These are phyloP conservation scores for Sarcophaga variegata DNA, from an alignment of 2,888 invertebrate species.

Conservation along the genomic window DNA sequence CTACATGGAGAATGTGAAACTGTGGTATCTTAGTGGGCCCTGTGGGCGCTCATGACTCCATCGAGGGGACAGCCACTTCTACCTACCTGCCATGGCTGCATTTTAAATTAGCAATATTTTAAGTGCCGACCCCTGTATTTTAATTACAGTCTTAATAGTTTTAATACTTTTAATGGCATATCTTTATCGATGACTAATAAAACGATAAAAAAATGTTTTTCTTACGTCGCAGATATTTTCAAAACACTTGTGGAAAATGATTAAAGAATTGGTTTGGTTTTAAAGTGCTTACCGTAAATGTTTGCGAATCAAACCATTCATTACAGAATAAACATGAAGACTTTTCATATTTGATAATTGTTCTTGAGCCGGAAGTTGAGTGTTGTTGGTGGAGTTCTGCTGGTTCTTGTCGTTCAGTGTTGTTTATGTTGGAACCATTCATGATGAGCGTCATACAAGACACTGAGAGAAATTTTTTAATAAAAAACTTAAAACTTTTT, in stretches of 20 bases:
- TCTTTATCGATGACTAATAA: not conserved
- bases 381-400: not conserved
- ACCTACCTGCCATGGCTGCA: too few relatives aligned
- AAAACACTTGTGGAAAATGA: not conserved
- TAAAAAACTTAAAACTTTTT: too few relatives aligned
- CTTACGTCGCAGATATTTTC: not conserved
- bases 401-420: not conserved
- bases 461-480: not conserved
- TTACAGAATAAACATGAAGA: constrained; percentile 87
- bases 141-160: too few relatives aligned
- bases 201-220: not conserved
- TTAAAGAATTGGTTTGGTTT: not conserved
- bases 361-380: constrained; percentile 73
- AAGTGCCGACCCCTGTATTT: too few relatives aligned
- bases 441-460: constrained; percentile 2
- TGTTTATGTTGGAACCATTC: constrained; percentile 53
- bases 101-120: too few relatives aligned
- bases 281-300: constrained; percentile 83
- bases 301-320: constrained; percentile 85
- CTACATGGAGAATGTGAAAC: too few relatives aligned
- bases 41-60: too few relatives aligned
- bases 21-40: too few relatives aligned
- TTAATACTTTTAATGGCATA: not conserved
- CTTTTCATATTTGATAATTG: constrained; percentile 81
- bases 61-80: too few relatives aligned